Evolutionary conservation across 2,113 vertebrate species (phyloP).

Genomic region (Eclectus roratus): DNA sequence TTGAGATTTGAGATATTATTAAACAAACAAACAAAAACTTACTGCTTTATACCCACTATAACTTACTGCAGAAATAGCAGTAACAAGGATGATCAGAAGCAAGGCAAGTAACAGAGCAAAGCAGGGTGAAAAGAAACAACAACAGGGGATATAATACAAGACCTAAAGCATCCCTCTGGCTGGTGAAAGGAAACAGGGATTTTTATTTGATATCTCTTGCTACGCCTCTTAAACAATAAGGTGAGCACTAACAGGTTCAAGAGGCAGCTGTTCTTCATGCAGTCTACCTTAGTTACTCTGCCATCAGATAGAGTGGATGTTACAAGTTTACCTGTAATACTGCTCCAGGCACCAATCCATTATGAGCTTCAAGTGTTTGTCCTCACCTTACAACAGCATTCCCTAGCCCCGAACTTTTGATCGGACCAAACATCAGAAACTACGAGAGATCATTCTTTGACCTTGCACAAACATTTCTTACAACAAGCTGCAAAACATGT

Average conservation of each 20-base stretch:
- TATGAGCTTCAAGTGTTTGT: rapidly evolving
- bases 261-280: background rate
- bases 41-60: background rate
- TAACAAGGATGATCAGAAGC: background rate
- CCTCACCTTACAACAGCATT: background rate
- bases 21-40: background rate
- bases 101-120: background rate
- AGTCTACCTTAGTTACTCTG: background rate
- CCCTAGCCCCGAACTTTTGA: background rate
- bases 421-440: background rate
- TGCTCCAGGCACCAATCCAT: background rate
- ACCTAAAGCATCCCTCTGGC: background rate
- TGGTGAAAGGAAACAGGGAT: background rate
- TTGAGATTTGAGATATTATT: background rate
- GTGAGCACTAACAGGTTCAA: background rate
- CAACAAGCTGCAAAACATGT: background rate
- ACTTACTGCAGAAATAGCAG: background rate
- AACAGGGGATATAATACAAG: background rate
- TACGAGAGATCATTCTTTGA: background rate
- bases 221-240: background rate
- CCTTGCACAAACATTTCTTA: background rate
- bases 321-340: background rate
- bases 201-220: background rate
- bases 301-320: background rate
- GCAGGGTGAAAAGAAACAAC: background rate